Evolutionary conservation across 2,888 invertebrate species (phyloP).

Genomic region (Polymixis flavicincta): DNA sequence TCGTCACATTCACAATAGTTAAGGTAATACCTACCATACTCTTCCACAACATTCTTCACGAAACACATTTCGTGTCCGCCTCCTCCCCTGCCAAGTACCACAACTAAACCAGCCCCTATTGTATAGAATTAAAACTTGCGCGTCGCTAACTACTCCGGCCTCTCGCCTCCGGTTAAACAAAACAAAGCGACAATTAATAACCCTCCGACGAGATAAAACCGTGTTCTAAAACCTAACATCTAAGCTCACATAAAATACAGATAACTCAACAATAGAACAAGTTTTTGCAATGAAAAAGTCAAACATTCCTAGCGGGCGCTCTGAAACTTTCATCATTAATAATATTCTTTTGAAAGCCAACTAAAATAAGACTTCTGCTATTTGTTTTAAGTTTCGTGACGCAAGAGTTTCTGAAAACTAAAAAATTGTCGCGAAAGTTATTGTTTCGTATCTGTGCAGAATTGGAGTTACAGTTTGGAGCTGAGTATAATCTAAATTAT

Average conservation of each 20-base stretch:
- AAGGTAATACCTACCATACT: too few relatives aligned
- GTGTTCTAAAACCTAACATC: conserved; percentile 12
- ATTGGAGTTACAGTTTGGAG: conserved; percentile 8
- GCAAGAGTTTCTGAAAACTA: conserved; percentile 13
- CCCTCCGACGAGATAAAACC: conserved; percentile 32
- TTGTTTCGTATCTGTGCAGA: not conserved
- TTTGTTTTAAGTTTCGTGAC: conserved; percentile 44
- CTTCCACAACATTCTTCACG: not conserved
- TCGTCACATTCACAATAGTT: too few relatives aligned
- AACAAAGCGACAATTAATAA: conserved; percentile 53
- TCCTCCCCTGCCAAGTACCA: not conserved
- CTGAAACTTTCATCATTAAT: conserved; percentile 62
- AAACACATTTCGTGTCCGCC: not conserved
- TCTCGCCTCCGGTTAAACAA: conserved; percentile 27
- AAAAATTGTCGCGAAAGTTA: conserved; percentile 10
- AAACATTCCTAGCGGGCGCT: conserved; percentile 48
- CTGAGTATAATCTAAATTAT: not conserved
- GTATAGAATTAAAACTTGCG: conserved; percentile 57
- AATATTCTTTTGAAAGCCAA: conserved; percentile 59
- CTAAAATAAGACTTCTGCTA: conserved; percentile 47
- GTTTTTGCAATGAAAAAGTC: conserved; percentile 48
- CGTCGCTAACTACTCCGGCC: conserved; percentile 35
- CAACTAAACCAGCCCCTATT: conserved; percentile 23
- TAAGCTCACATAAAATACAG: conserved; percentile 35
- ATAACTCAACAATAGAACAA: conserved; percentile 44